Evolutionary conservation across 2,888 invertebrate genomes (phyloP), one percentile per base, ranked within the genome.

Genomic region (Ditula angustiorana): DNA sequence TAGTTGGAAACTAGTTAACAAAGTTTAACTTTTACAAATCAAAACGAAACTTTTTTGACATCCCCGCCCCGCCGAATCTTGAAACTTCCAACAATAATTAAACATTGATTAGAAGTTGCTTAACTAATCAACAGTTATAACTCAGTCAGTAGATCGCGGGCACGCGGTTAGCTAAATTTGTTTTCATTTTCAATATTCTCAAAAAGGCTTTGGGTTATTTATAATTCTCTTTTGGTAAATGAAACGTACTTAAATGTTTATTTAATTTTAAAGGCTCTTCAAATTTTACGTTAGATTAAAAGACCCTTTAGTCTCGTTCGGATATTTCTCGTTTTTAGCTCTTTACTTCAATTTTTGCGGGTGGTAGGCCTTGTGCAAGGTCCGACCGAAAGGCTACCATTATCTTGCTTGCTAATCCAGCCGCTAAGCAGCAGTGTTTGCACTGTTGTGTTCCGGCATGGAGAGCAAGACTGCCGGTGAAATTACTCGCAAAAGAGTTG

Each of bases 41-140:
- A 47, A 47, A 33, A 47, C 16, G 35, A 37, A 58, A 49, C 52
- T 21, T 23, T 46, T 46, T 46, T 41, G 46, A 53, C 30, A 23
- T 24, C 46, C 10, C 30, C 52, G 23, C 33, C 52, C 35, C 33
- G 46, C 8, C 11, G 53, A 35, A 49, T 35, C 49, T 35, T 35
- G 13, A 33, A 59, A 26, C 24, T 35, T 24, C 35, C 23, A 35
- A 49, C 47, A 59, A 50, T 60, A 60, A 50, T 60, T 60, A 41
- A 60, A 60, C 41, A 50, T 60, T 60, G 21, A 60, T 60, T 60
- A 50, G 37, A 28, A 50, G 59, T 50, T 46, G 10, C 33, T 47
- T 33, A 58, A 59, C 37, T 41, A 50, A 37, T 50, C 19, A 50
- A 28, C 28, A 28, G 28, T 46, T 57, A 44, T 41, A 57, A 44